Conservation (phyloP, 2,888 invertebrate genomes). For the Augochlorella aurata region DNA sequence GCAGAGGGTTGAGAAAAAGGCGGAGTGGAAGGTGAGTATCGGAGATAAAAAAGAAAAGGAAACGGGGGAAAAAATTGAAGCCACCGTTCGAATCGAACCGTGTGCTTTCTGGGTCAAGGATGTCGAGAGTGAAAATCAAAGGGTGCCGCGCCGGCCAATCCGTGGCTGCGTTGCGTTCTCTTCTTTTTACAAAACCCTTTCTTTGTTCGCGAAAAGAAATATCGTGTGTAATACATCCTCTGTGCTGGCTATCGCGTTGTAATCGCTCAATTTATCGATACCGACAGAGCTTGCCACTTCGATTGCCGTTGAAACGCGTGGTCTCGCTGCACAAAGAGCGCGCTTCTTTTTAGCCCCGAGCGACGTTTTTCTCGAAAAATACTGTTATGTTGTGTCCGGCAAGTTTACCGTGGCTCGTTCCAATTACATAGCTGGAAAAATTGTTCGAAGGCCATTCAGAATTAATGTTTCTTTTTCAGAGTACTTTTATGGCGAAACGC, state of each 20-base stretch:
- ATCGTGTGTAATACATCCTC: slow-evolving; percentile 37
- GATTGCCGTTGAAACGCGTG: slow-evolving; percentile 9
- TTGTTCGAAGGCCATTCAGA: neutral
- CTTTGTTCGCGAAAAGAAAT: slow-evolving; percentile 60
- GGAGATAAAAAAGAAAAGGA: slow-evolving; percentile 56
- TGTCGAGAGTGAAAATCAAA: slow-evolving; percentile 73
- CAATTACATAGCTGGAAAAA: neutral
- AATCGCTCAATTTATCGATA: slow-evolving; percentile 47
- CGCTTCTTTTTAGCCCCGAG: slow-evolving; percentile 5
- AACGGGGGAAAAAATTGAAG: slow-evolving; percentile 69
- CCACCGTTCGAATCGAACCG: slow-evolving; percentile 67
- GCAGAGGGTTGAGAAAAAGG: slow-evolving; percentile 40
- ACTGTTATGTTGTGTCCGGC: neutral
- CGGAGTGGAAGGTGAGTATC: slow-evolving; percentile 69
- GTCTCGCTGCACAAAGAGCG: slow-evolving; percentile 3
- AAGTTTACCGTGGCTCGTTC: slow-evolving; percentile 8
- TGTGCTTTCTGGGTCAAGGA: slow-evolving; percentile 76
- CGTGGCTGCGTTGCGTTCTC: slow-evolving; percentile 45
- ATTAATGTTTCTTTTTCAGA: neutral
- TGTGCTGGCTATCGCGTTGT: slow-evolving; percentile 30
- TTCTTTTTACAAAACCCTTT: slow-evolving; percentile 6
- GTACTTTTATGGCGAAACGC: neutral
- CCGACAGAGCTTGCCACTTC: slow-evolving; percentile 14
- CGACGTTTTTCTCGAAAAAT: slow-evolving; percentile 17
- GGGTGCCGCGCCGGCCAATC: slow-evolving; percentile 47